phyloP scores from a whole-genome alignment of 2,888 invertebrate species.

The Rapana venosa region DNA sequence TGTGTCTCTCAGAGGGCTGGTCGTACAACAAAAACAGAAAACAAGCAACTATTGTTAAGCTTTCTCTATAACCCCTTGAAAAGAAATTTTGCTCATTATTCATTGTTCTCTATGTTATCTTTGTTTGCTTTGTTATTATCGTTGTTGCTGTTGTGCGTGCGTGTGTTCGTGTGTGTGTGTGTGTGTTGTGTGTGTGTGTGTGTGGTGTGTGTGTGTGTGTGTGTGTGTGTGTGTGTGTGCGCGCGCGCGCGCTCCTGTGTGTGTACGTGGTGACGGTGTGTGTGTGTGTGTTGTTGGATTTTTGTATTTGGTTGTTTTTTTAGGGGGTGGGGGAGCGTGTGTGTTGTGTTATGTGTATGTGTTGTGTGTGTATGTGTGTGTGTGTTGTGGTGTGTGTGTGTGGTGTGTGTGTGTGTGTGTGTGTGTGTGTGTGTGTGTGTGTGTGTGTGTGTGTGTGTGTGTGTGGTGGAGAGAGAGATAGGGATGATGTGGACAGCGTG shows the following conservation, averaged over 20 bases:
- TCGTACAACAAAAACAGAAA: too few species aligned
- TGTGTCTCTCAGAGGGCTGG: neutral
- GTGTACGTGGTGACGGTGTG: neutral
- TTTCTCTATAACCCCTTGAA: too few species aligned
- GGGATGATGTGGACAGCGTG: neutral
- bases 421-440: constrained; percentile 14
- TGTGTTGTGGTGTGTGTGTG: neutral
- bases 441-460: neutral
- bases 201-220: neutral
- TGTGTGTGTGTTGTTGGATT: neutral
- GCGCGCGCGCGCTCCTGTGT: neutral
- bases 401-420: constrained; percentile 10
- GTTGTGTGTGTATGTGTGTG: constrained; percentile 15
- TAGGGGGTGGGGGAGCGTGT: neutral
- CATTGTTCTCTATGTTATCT: too few species aligned
- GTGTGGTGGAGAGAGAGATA: neutral
- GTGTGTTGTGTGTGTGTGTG: neutral
- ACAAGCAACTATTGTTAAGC: too few species aligned
- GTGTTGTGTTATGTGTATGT: neutral
- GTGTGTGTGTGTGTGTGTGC: neutral
- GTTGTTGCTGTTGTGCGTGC: neutral
- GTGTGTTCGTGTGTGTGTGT: constrained; percentile 11
- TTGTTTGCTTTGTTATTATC: too few species aligned
- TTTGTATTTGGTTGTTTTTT: neutral
- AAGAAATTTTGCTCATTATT: too few species aligned